Base-by-base conservation (phyloP, 2,113 vertebrate genomes). In the Butorides virescens region DNA sequence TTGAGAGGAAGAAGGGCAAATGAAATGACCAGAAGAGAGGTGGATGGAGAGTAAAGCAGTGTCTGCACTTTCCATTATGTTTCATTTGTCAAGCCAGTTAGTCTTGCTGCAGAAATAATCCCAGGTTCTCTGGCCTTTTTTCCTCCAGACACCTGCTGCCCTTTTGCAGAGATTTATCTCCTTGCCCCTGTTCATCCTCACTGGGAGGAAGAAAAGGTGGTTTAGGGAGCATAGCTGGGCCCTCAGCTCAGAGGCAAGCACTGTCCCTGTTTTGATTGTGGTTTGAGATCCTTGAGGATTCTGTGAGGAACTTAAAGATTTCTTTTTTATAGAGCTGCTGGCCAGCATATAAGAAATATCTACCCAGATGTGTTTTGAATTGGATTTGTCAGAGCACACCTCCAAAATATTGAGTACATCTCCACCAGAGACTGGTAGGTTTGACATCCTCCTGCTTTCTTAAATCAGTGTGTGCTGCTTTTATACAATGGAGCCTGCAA, bases 81-180 rank as follows among this genome's bases (percentile, higher is more conserved):
- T 63, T 74, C 90, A 86, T 95, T 97, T 83, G 68, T 93, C 86
- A 96, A 85, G 91, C 90, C 30, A 83, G 67, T 95, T 95, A 92
- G 86, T 74, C 61, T 89, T 96, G 78, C 94, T 91, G 88, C 88
- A 96, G 92, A 90, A 96, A 93, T 93, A 95, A 96, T 94, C 52
- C 81, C 30, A 15, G 47, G 34, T 65, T n/a, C 30, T 75, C 65
- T 87, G 79, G 55, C 44, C 27, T 66, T 19, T 50, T 49, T 68
- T 56, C 36, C 22, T 66, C 52, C 26, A 44, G 79, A 79, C 73
- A 95, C 90, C 95, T 97, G 96, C 86, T 92, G 68, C 49, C 75
- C 74, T 81, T 66, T 70, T 50, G 32, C 74, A 44, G 58, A 47
- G 74, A 66, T 91, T 94, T 89, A 19, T 56, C 70, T 87, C 15